Evolutionary conservation across 2,797 vertebrate genomes (phyloP).

Genomic region (Neosilurus hyrtlii): DNA sequence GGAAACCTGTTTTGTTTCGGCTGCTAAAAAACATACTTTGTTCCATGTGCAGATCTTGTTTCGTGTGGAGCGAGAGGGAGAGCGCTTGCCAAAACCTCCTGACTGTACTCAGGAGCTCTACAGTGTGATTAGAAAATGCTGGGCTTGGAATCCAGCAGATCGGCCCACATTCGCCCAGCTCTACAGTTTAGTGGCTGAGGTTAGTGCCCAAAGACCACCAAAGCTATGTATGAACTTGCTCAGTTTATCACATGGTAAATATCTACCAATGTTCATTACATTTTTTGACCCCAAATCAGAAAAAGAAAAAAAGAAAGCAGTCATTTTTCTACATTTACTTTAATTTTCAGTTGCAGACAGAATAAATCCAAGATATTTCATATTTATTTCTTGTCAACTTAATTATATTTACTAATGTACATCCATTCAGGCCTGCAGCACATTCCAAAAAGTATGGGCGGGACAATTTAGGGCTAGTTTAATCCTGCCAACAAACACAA

Average conservation of each 20-base stretch:
- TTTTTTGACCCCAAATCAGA: no score
- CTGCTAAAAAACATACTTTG: background rate
- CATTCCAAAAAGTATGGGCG: no score
- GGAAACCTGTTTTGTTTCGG: background rate
- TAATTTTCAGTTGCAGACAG: no score
- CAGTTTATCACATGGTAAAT: background rate
- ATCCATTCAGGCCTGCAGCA: no score
- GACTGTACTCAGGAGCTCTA: conserved; percentile 83
- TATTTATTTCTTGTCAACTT: no score
- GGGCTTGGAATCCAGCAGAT: conserved; percentile 75
- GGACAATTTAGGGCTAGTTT: no score
- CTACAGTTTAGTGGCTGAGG: conserved; percentile 74
- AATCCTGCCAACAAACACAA: no score
- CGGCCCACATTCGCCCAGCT: conserved; percentile 78
- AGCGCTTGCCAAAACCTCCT: conserved; percentile 75
- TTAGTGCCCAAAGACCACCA: conserved; percentile 53
- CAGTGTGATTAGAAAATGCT: conserved; percentile 77
- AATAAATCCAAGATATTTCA: no score
- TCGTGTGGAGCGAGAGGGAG: conserved; percentile 77
- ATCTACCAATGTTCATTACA: background rate
- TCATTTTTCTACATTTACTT: no score
- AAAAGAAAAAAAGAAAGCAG: no score
- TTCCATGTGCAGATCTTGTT: conserved; percentile 73
- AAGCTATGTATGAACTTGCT: background rate
- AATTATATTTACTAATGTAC: no score